A percentile compares a stretch with the other conserved stretches of the same genome.
phyloP scores from a whole-genome alignment of 2,113 vertebrate species.

The Vulpes ferrilata region DNA sequence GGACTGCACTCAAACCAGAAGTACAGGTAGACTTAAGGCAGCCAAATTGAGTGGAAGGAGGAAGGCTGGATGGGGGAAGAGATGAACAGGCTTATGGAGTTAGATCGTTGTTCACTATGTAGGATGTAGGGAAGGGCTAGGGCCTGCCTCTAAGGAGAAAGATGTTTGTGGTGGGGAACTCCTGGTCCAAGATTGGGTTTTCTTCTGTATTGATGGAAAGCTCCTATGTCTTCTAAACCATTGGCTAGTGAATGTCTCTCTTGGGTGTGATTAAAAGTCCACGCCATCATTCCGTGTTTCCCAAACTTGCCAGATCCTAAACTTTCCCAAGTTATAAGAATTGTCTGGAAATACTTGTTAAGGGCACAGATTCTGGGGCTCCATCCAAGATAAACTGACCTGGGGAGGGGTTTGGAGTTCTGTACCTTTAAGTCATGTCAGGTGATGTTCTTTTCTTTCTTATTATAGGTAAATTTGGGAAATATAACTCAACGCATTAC shows the following conservation, averaged over 20 bases:
- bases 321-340: slow-evolving; percentile 54
- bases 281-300: slow-evolving; percentile 43
- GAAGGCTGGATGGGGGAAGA: not conserved
- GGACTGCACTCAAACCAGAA: not conserved
- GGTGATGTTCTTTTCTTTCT: not conserved
- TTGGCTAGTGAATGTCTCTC: not conserved
- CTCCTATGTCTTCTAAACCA: not conserved
- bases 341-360: slow-evolving; percentile 42
- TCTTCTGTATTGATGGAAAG: not conserved
- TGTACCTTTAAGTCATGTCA: not conserved
- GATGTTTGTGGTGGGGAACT: not conserved
- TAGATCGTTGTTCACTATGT: not conserved
- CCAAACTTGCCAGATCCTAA: slow-evolving; percentile 62
- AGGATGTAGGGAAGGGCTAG: not conserved
- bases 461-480: not conserved
- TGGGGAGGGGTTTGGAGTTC: not conserved
- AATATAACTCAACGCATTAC: not conserved
- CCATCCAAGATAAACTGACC: not conserved
- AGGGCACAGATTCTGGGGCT: not conserved
- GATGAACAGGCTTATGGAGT: not conserved
- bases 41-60: not conserved
- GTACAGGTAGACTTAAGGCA: not conserved
- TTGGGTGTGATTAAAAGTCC: slow-evolving; percentile 45
- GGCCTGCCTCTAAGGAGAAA: not conserved
- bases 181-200: not conserved